These are phyloP conservation scores for Heteromormyrus szaboi DNA, from an alignment of 2,797 vertebrate genomes.

Conservation along the genomic window DNA sequence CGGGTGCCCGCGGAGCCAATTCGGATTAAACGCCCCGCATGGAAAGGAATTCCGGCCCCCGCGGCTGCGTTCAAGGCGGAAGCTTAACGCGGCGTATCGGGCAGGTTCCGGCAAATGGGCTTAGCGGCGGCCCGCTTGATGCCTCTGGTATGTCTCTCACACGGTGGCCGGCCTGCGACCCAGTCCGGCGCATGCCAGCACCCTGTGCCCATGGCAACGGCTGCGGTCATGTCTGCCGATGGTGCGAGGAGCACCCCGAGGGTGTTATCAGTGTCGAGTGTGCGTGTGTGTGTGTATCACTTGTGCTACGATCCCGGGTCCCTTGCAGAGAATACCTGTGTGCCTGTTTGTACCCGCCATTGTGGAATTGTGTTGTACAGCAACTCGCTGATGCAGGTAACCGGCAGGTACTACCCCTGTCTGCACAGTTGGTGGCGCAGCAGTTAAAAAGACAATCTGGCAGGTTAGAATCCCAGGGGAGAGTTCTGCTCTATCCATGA, in stretches of 20 bases:
- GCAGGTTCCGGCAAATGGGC: not conserved
- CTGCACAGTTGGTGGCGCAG: not conserved
- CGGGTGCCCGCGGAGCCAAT: slow-evolving; percentile 33
- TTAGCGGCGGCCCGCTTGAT: not conserved
- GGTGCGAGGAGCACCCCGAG: not conserved
- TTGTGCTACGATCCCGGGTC: not conserved
- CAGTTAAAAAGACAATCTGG: not conserved
- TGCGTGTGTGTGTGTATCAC: not conserved
- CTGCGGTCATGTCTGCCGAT: not conserved
- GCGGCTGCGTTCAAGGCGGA: slow-evolving; percentile 37
- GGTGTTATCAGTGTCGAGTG: not conserved
- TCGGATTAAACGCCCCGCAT: slow-evolving; percentile 50
- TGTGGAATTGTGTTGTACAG: not conserved
- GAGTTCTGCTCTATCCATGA: not conserved
- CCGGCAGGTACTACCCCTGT: not conserved
- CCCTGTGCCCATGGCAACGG: not conserved
- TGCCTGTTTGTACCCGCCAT: not conserved
- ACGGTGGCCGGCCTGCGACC: not conserved
- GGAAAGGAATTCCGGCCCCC: slow-evolving; percentile 40
- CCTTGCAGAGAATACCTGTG: not conserved
- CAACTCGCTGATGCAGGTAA: not conserved
- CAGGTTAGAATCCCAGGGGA: not conserved
- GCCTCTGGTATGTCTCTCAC: not conserved
- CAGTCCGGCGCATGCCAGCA: not conserved
- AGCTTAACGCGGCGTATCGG: slow-evolving; percentile 15